Percentiles rank a stretch among this genome's conserved stretches.
phyloP scores from a whole-genome alignment of 2,113 vertebrate genomes.

The Chionomys nivalis region DNA sequence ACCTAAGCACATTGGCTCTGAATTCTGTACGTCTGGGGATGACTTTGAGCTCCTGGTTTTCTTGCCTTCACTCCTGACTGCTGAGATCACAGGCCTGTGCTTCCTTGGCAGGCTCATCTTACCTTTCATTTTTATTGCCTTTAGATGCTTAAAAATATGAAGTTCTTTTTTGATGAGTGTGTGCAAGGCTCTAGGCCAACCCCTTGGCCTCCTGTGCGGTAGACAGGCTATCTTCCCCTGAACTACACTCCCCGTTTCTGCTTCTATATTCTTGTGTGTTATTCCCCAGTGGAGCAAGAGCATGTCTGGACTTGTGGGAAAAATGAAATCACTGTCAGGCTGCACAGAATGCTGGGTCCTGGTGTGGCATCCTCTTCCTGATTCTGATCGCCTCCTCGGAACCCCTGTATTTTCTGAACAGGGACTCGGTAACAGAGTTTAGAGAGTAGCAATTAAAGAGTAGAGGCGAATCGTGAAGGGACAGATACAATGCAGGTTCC shows the following conservation, averaged over 20 bases:
- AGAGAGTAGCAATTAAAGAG: neutral
- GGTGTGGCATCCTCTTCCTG: neutral
- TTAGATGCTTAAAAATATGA: neutral
- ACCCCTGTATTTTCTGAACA: neutral
- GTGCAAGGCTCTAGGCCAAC: neutral
- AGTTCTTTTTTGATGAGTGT: neutral
- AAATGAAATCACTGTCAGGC: accelerated
- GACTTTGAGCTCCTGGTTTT: neutral
- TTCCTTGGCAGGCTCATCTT: neutral
- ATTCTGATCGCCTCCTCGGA: neutral
- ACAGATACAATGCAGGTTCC: too few species aligned
- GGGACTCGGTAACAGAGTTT: neutral
- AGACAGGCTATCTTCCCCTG: too few species aligned
- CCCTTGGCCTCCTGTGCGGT: neutral
- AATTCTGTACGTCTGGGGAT: neutral
- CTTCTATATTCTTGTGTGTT: neutral
- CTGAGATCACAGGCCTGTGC: neutral
- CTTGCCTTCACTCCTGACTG: neutral
- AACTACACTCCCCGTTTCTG: neutral
- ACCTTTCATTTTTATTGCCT: neutral
- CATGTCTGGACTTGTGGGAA: neutral
- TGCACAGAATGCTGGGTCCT: neutral
- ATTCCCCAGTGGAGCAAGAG: neutral
- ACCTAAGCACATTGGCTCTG: neutral
- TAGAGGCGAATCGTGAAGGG: neutral